phyloP scores from a whole-genome alignment of 1,140 invertebrate species.

The Euwallacea fornicatus region DNA sequence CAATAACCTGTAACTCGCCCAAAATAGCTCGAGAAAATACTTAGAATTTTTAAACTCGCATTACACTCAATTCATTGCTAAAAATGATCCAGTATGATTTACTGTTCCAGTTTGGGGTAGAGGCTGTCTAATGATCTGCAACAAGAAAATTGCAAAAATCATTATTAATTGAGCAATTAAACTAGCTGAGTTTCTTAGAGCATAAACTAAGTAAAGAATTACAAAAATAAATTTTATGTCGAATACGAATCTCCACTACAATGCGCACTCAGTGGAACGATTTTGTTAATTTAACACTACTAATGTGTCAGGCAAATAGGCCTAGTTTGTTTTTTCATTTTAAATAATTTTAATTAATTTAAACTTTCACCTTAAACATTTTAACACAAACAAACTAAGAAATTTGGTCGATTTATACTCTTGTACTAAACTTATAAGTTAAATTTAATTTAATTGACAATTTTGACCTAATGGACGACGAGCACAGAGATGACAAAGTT shows the following conservation, averaged over 20 bases:
- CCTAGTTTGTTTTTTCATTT: too few relatives aligned
- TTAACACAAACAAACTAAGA: too few relatives aligned
- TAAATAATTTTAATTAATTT: too few relatives aligned
- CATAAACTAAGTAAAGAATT: background rate
- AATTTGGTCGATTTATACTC: too few relatives aligned
- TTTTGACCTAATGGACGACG: too few relatives aligned
- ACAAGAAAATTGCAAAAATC: background rate
- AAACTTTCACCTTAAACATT: too few relatives aligned
- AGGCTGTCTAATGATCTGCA: slow-evolving; percentile 27
- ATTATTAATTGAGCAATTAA: background rate
- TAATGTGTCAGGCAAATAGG: background rate
- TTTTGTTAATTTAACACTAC: background rate
- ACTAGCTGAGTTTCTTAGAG: background rate
- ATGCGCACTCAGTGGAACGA: background rate
- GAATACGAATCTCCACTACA: background rate
- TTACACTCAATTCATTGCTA: background rate
- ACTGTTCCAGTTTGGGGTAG: slow-evolving; percentile 26
- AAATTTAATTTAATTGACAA: too few relatives aligned
- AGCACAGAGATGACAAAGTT: too few relatives aligned
- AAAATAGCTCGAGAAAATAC: background rate
- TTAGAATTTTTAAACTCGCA: background rate
- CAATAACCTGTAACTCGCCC: too few relatives aligned
- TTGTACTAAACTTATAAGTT: too few relatives aligned
- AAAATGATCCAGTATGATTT: background rate
- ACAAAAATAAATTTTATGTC: background rate